Evolutionary conservation across 2,113 vertebrate species (phyloP), one percentile per base, ranked within the genome.

Genomic region (Ceyx cyanopectus): DNA sequence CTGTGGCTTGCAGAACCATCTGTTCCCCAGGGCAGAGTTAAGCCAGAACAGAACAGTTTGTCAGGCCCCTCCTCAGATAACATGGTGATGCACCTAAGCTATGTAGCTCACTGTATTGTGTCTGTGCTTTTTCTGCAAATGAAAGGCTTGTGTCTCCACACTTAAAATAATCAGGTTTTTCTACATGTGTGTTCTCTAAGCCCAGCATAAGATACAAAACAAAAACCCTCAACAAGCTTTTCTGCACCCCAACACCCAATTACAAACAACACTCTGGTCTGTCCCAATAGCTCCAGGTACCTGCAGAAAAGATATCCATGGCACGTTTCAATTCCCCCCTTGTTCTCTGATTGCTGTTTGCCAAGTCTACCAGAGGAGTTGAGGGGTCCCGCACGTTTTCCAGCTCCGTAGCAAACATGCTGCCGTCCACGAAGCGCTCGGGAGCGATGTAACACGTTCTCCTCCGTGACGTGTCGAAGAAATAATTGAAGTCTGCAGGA

Each of bases 221-320:
- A 30, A 63, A 41, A 29, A 8, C 5, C 17, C 43, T 30, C 18
- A 57, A 58, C 9, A 43, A 81, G 41, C 18, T 89, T 78, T 72
- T 73, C 43, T 57, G 70, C 8, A 26, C 11, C 18, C 27, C 2
- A 1, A 30, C 48, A 58, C 29, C 16, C 23, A 62, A 27, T 7
- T 24, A 34, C 7, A 50, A 83, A 60, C 32, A 43, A 6, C 24
- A 22, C 13, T 13, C 1, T 12, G 32, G 10, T 37, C 9, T 60
- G 26, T 58, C 19, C 34, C 12, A 9, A 73, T 29, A 45, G 51
- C 29, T 62, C 61, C 88, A 67, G 82, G 69, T 98, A 99, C 99
- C 99, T 99, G 99, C 99, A 50, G 99, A 99, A 98, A 99, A 99
- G 89, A 99, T 99, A 95, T 99, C 99, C 99, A 99, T 99, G 57